These are phyloP conservation scores for Euborellia annulipes DNA, from an alignment of 1,140 invertebrate species.

Conservation along the genomic window DNA sequence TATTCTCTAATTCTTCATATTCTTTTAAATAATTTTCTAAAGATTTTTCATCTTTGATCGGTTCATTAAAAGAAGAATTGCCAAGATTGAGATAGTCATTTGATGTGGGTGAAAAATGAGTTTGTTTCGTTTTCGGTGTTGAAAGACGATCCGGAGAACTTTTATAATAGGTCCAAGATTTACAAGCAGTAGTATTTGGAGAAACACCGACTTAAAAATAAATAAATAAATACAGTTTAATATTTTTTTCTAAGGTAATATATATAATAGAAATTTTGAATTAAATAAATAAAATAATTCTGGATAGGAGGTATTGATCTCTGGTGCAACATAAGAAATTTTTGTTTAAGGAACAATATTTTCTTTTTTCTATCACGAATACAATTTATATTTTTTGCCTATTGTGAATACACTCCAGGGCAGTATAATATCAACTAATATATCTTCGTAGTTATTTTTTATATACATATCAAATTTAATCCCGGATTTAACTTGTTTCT, in stretches of 20 bases:
- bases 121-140: slow-evolving; percentile 1
- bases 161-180: slow-evolving; percentile 19
- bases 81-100: slow-evolving; percentile 10
- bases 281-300: no score
- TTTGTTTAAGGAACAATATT: no score
- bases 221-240: slow-evolving; percentile 3
- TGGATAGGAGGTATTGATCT: no score
- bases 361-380: no score
- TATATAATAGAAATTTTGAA: no score
- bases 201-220: slow-evolving; percentile 6
- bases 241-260: slow-evolving; percentile 6
- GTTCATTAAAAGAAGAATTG: slow-evolving; percentile 10
- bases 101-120: slow-evolving; percentile 18
- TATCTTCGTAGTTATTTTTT: no score
- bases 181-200: slow-evolving; percentile 19
- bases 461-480: no score
- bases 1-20: slow-evolving; percentile 16
- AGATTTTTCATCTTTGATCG: slow-evolving; percentile 14
- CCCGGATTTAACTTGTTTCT: no score
- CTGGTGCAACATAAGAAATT: no score
- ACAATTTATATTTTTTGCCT: no score
- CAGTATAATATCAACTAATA: no score
- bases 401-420: no score
- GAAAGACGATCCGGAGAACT: slow-evolving; percentile 5
- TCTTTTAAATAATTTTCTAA: slow-evolving; percentile 15